A percentile compares a stretch with the other conserved stretches of the same genome.
Evolutionary conservation across 2,797 vertebrate species (phyloP).

Genomic region (Sebastiscus albofasciatus): DNA sequence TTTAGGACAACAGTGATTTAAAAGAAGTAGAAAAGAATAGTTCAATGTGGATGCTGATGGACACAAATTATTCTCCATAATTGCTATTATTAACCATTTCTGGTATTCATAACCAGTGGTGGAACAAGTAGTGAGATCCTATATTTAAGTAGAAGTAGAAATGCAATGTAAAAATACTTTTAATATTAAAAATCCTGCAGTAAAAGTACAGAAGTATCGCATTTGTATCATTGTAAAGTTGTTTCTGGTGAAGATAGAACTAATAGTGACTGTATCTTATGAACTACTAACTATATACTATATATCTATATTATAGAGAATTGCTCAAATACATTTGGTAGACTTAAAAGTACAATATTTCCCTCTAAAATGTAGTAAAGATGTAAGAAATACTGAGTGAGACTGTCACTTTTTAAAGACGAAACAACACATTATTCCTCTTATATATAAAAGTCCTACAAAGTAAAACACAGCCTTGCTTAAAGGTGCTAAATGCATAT

Average conservation of each 20-base stretch:
- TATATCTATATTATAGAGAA: neutral
- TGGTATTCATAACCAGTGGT: neutral
- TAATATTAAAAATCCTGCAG: neutral
- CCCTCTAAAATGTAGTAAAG: too few species aligned
- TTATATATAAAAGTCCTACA: too few species aligned
- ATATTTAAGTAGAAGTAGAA: neutral
- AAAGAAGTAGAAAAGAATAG: too few species aligned
- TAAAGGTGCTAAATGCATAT: too few species aligned
- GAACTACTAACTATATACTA: neutral
- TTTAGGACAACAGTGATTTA: neutral
- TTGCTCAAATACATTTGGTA: neutral
- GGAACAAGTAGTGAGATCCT: neutral
- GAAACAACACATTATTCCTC: too few species aligned
- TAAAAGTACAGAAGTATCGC: fast-evolving
- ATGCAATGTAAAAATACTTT: neutral
- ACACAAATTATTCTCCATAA: neutral
- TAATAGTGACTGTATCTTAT: neutral
- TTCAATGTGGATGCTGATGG: neutral
- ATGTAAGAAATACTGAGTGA: too few species aligned
- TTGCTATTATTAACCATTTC: neutral
- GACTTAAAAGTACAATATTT: neutral
- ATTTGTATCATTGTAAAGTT: neutral
- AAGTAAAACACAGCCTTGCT: fast-evolving
- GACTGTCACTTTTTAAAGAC: too few species aligned
- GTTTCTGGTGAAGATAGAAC: neutral